Evolutionary conservation across 1,140 invertebrate species (phyloP).

Genomic region (Eriosoma lanigerum): DNA sequence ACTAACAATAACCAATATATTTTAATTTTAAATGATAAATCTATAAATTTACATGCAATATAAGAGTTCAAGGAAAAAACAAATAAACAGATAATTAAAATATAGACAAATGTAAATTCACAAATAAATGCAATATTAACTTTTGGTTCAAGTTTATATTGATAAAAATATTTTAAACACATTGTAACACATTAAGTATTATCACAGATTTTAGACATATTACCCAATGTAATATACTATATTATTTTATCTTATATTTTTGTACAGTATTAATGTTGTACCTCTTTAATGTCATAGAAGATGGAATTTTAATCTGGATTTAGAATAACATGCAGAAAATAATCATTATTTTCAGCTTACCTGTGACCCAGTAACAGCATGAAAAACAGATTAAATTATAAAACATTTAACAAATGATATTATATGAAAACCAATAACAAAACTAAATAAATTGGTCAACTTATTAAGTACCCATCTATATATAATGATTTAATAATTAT

Average conservation of each 20-base stretch:
- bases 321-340: conserved; percentile 20
- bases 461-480: too few relatives aligned
- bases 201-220: too few relatives aligned
- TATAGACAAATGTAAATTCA: neutral
- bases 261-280: conserved; percentile 4
- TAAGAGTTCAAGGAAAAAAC: neutral
- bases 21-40: too few relatives aligned
- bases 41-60: neutral
- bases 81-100: neutral
- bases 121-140: neutral
- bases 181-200: too few relatives aligned
- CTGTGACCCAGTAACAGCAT: conserved; percentile 31
- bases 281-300: conserved; percentile 10
- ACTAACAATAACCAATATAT: too few relatives aligned
- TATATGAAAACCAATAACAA: neutral
- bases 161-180: neutral
- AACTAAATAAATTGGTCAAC: too few relatives aligned
- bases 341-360: conserved; percentile 38
- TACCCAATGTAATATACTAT: neutral
- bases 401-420: neutral
- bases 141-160: neutral
- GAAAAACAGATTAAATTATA: conserved; percentile 33
- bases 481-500: too few relatives aligned
- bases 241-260: too few relatives aligned
- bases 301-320: conserved; percentile 1